Evolutionary conservation across 2,113 vertebrate genomes (phyloP).

Genomic region (Lathamus discolor): DNA sequence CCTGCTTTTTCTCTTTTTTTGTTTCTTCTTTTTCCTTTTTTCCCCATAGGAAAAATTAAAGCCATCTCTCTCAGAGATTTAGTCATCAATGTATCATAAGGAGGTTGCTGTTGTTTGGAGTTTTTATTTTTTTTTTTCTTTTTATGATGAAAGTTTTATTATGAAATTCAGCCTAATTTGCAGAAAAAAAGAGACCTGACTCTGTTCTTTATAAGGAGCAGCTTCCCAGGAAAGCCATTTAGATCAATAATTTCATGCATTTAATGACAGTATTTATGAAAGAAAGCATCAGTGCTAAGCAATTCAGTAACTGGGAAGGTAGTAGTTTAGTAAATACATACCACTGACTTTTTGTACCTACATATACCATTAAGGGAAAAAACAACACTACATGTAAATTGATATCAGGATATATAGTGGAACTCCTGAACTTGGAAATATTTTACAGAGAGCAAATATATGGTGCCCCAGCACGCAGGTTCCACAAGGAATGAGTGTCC

Average conservation of each 20-base stretch:
- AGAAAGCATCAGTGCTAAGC: neutral
- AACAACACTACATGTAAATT: neutral
- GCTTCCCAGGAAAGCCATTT: constrained; percentile 1
- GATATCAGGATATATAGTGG: neutral
- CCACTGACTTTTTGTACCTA: neutral
- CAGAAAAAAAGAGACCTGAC: neutral
- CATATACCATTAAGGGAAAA: neutral
- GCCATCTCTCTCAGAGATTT: neutral
- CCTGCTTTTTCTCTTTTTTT: neutral
- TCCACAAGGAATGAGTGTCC: neutral
- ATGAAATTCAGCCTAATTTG: constrained; percentile 25
- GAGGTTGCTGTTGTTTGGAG: neutral
- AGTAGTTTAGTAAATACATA: constrained; percentile 34
- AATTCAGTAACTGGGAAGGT: neutral
- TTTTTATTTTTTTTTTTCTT: neutral
- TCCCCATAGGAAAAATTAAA: neutral
- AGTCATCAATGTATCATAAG: neutral
- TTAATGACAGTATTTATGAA: constrained; percentile 26
- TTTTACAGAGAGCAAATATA: neutral
- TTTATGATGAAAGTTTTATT: constrained; percentile 44
- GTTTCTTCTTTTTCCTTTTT: neutral
- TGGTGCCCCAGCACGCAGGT: fast-evolving
- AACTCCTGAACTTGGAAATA: neutral
- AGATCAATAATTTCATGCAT: constrained; percentile 1
- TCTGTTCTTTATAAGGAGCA: constrained; percentile 1